phyloP scores from a whole-genome alignment of 2,888 invertebrate species.

The Eupithecia subumbrata region DNA sequence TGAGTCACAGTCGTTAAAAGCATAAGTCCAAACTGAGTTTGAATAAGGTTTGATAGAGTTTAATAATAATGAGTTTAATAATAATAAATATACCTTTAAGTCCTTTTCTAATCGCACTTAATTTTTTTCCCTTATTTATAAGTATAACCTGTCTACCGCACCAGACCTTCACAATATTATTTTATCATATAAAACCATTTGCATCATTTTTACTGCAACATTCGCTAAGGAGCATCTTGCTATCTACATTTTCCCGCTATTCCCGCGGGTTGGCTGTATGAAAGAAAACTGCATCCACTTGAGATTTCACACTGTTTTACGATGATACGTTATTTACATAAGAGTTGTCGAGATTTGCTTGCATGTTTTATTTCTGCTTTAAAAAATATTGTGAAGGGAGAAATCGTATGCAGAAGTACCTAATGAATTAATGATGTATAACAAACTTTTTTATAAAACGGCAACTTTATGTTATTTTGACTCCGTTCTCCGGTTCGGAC shows the following conservation, averaged over 20 bases:
- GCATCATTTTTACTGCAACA: constrained; percentile 33
- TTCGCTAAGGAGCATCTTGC: constrained; percentile 34
- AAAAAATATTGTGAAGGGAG: constrained; percentile 3
- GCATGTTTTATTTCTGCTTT: constrained; percentile 32
- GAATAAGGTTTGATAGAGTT: neutral
- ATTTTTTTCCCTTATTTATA: neutral
- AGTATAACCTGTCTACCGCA: neutral
- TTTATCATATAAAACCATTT: neutral
- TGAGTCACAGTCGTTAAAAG: too few relatives aligned
- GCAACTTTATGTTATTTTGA: neutral
- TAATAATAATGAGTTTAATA: too few relatives aligned
- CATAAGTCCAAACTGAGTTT: neutral
- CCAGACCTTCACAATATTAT: constrained; percentile 6
- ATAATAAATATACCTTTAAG: neutral
- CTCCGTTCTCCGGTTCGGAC: neutral
- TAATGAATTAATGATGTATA: neutral
- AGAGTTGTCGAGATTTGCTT: constrained; percentile 45
- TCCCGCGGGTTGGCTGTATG: constrained; percentile 49
- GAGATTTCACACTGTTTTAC: constrained; percentile 56
- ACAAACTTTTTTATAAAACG: neutral
- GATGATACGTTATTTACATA: constrained; percentile 55
- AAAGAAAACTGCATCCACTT: constrained; percentile 60
- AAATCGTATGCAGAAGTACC: neutral
- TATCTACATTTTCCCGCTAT: constrained; percentile 49
- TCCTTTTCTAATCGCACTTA: neutral